Evolutionary conservation across 2,113 vertebrate species (phyloP).

Genomic region (Desmodus rotundus): DNA sequence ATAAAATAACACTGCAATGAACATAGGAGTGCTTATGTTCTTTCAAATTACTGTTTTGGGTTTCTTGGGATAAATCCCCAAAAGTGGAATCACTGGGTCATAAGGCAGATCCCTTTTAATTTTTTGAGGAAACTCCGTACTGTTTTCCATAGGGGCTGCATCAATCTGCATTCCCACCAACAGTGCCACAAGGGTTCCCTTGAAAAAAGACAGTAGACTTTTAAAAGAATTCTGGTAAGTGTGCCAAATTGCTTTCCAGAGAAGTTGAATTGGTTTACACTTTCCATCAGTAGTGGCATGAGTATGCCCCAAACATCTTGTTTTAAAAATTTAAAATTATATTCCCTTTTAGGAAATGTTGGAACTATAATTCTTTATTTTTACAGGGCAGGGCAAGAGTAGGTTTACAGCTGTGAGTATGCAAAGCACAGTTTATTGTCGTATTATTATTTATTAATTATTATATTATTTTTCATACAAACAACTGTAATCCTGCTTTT

Average conservation of each 20-base stretch:
- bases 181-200: not conserved
- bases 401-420: too few relatives aligned
- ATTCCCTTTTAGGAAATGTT: constrained; percentile 25
- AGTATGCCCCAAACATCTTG: not conserved
- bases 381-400: not conserved
- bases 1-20: too few relatives aligned
- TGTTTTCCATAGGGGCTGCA: not conserved
- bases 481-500: not conserved
- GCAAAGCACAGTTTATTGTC: too few relatives aligned
- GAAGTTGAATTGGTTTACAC: not conserved
- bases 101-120: too few relatives aligned
- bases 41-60: too few relatives aligned
- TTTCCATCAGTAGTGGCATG: not conserved
- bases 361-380: too few relatives aligned
- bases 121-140: too few relatives aligned
- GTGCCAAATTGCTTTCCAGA: not conserved
- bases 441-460: too few relatives aligned
- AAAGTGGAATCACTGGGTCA: too few relatives aligned
- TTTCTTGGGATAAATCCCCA: too few relatives aligned
- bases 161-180: not conserved
- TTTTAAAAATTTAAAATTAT: constrained; percentile 20
- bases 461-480: too few relatives aligned
- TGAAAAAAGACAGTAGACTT: not conserved
- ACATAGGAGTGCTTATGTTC: too few relatives aligned
- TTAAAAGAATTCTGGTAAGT: constrained; percentile 11